Conservation (phyloP, 2,113 vertebrate genomes). For the Phodopus roborovskii region DNA sequence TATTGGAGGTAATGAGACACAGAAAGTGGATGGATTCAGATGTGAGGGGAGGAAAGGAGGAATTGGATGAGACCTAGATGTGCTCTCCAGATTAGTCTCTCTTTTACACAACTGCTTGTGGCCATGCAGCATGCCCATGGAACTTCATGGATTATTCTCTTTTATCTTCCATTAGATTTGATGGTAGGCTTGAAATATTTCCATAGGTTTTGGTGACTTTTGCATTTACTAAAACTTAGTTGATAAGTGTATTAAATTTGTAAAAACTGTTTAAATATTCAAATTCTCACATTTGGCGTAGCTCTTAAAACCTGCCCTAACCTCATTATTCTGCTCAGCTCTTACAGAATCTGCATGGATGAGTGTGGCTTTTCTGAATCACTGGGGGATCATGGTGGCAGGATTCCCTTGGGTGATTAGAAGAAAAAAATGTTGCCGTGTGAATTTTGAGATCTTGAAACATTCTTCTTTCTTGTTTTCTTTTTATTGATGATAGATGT, state of each 20-base stretch:
- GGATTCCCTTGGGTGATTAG: background rate
- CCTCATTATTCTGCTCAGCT: background rate
- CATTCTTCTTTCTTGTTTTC: background rate
- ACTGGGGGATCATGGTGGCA: background rate
- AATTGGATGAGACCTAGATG: background rate
- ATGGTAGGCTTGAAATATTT: background rate
- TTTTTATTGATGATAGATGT: background rate
- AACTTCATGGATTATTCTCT: background rate
- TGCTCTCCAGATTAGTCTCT: background rate
- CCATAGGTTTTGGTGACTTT: background rate
- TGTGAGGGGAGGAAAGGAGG: background rate
- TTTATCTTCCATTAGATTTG: background rate
- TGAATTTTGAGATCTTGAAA: constrained; percentile 7
- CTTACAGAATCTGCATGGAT: background rate
- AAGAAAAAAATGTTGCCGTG: background rate
- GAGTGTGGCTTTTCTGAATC: background rate
- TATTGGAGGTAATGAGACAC: background rate
- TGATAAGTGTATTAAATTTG: background rate
- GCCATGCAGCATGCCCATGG: background rate
- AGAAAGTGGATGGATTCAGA: background rate
- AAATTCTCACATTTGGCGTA: background rate
- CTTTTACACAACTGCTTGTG: background rate
- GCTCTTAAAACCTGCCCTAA: background rate
- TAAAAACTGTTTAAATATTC: background rate
- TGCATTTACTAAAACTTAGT: background rate